Conservation (phyloP, 2,888 invertebrate genomes). For the Halictus ligatus region DNA sequence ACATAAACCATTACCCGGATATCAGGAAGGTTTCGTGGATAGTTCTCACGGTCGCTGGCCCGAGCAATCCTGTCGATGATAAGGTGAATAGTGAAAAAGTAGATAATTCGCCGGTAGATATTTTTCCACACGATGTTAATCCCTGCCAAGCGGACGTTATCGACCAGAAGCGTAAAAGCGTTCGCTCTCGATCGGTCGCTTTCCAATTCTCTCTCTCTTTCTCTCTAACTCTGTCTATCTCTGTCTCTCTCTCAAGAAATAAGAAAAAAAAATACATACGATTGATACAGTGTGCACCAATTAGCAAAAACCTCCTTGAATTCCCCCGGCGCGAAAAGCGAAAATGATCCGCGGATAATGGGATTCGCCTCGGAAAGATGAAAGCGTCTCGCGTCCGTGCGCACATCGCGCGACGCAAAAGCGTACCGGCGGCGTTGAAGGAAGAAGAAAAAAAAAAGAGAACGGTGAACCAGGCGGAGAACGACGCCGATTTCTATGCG, state of each 20-base stretch:
- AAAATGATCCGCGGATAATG: neutral
- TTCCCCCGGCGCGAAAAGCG: neutral
- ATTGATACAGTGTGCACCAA: slow-evolving; percentile 2
- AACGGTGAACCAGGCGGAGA: neutral
- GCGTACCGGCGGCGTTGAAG: neutral
- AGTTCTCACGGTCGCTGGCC: slow-evolving; percentile 40
- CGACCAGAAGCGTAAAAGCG: slow-evolving; percentile 15
- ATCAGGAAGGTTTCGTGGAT: slow-evolving; percentile 19
- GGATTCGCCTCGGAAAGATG: slow-evolving; percentile 16
- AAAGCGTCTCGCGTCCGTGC: slow-evolving; percentile 32
- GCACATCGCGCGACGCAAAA: neutral
- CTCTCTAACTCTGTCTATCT: neutral
- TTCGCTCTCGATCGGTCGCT: slow-evolving; percentile 51
- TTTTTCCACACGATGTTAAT: slow-evolving; percentile 47
- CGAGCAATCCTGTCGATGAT: slow-evolving; percentile 11
- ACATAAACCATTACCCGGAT: slow-evolving; percentile 31
- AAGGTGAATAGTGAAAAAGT: slow-evolving; percentile 10
- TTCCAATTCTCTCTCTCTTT: slow-evolving; percentile 28
- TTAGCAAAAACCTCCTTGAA: neutral
- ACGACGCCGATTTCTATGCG: slow-evolving; percentile 6
- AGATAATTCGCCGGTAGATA: slow-evolving; percentile 33
- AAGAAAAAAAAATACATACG: neutral
- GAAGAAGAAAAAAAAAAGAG: neutral
- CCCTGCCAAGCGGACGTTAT: slow-evolving; percentile 14
- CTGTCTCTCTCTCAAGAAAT: neutral